phyloP scores from a whole-genome alignment of 53 echinoderm and acorn worm genomes.

The Mesocentrotus franciscanus region DNA sequence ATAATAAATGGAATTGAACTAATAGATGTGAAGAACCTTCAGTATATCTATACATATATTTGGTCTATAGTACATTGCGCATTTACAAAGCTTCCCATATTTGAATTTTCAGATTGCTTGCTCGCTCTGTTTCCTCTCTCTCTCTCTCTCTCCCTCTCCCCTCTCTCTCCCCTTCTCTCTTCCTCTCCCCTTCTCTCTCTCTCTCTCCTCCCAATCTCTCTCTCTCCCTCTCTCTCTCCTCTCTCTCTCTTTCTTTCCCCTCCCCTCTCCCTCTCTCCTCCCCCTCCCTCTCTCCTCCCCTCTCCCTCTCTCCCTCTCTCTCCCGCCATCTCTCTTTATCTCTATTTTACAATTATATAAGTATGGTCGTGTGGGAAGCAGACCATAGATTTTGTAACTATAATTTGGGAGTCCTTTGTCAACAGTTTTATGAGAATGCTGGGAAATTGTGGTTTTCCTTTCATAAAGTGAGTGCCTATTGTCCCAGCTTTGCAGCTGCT shows the following conservation, averaged over 20 bases:
- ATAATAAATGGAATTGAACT: too few relatives aligned
- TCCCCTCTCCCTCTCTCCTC: neutral
- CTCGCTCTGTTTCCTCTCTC: too few relatives aligned
- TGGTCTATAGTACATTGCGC: too few relatives aligned
- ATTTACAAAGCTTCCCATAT: too few relatives aligned
- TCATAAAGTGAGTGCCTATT: conserved; percentile 5
- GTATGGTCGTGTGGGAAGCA: neutral
- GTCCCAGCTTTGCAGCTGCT: conserved; percentile 36
- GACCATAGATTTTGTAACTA: conserved; percentile 18
- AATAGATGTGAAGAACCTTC: too few relatives aligned
- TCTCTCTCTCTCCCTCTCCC: neutral
- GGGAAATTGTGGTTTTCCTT: conserved; percentile 49
- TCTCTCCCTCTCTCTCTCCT: neutral
- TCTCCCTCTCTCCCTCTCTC: conserved; percentile 15
- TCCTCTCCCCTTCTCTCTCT: too few relatives aligned
- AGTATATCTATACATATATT: too few relatives aligned
- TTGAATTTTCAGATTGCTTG: neutral
- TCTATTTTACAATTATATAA: neutral
- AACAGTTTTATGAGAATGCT: conserved; percentile 34
- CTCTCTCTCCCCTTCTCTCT: neutral
- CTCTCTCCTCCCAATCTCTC: neutral
- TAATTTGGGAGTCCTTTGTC: conserved; percentile 32
- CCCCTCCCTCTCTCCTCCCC: neutral
- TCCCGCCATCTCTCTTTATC: neutral
- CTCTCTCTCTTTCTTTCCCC: neutral